Base-by-base conservation (phyloP, 2,797 vertebrate species). In the Dromococcyx pavoninus region DNA sequence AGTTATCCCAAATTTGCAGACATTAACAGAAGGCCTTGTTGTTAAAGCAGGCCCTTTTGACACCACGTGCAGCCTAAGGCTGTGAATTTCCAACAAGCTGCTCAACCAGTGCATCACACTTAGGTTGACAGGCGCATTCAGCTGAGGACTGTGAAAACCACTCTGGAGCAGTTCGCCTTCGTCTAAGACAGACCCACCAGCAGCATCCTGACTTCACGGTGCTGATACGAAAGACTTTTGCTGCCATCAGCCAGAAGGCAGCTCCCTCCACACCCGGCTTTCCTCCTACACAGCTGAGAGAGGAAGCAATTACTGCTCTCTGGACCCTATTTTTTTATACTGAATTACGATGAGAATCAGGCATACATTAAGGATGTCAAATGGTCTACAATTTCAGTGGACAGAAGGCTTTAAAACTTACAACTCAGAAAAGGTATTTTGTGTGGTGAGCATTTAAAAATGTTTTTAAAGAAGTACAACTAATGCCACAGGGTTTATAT, bases 121-220 rank as follows among this genome's bases (percentile, higher is more conserved):
- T 60, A 3, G 4, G 11, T 17, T 0, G 1, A 64, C 39, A 51
- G 35, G 57, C 71, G 24, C 0, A 0, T 73, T 82, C 35, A 66
- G 53, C 23, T 2, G 4, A 48, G 37, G 57, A 41, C 17, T 24
- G 28, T 17, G 74, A 54, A 85, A 91, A 54, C 18, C 17, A 32
- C 18, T 44, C 21, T 10, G 67, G 41, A 54, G 30, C 37, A 41
- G 48, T 70, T 77, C 51, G 28, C 25, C 27, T 73, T 81, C 17
- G 4, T 76, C 46, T 39, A 43, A 46, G 62, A 32, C 0, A 73
- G 46, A 71, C 8, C 18, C 7, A 4, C 32, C 57, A 44, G 30
- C 17, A 53, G 33, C 30, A n/a, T 51, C 6, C 51, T 13, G 32
- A 15, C 32, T 44, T 35, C 4, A 4, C 60, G 43, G 7, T 51